These are phyloP conservation scores for Gymnocypris eckloni DNA, from an alignment of 2,797 vertebrate genomes.

Conservation along the genomic window DNA sequence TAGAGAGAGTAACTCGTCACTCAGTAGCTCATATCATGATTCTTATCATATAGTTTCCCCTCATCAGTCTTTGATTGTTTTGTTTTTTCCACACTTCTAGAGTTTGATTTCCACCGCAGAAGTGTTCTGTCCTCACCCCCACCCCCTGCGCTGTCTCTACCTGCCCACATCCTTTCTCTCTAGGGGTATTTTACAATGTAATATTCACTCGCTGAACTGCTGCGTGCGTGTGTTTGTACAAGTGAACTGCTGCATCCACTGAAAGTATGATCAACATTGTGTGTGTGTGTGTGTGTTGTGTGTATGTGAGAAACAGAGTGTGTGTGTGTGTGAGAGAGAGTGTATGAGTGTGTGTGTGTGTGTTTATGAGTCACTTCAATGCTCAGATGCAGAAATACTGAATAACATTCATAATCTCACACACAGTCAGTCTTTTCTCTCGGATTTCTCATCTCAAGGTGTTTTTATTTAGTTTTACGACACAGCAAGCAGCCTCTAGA, in stretches of 20 bases:
- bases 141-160: not conserved
- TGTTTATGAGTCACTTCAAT: not conserved
- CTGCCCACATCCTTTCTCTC: slow-evolving; percentile 22
- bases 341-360: not conserved
- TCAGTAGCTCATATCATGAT: not conserved
- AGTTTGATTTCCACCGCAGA: not conserved
- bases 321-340: not conserved
- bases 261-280: not conserved
- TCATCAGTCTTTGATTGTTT: not conserved
- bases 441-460: not conserved
- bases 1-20: not conserved
- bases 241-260: not conserved
- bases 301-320: not conserved
- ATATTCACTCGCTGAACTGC: not conserved
- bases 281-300: not conserved
- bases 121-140: not conserved
- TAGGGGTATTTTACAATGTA: not conserved
- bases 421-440: not conserved
- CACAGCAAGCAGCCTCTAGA: not conserved
- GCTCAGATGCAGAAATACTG: not conserved
- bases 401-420: slow-evolving; percentile 1
- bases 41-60: not conserved
- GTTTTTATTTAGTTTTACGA: not conserved
- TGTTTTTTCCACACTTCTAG: not conserved
- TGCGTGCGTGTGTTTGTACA: not conserved